Base-by-base conservation (phyloP, 1,140 invertebrate species). In the Protaetia brevitarsis region DNA sequence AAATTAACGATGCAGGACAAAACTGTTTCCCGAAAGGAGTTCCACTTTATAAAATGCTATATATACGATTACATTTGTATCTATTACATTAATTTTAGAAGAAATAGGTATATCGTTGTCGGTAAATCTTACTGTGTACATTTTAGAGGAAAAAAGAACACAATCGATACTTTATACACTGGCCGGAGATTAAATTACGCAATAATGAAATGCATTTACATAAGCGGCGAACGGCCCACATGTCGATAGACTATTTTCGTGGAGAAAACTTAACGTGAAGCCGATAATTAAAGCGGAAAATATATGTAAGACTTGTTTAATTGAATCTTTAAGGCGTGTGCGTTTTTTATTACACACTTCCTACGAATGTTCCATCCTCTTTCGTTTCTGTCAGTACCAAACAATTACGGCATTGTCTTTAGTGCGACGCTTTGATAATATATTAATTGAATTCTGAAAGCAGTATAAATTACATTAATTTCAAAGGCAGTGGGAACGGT, bases 151-250 rank as follows among this genome's bases (percentile, higher is more conserved):
- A 51, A 23, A 51, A 51, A 11, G 41, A 51, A 51, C 26, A 51
- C 41, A 51, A 51, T 51, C 41, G 19, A 51, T 51, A 51, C 41
- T 23, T 51, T 19, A 19, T 51, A 5, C 41, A 51, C 26, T 23
- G 16, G 26, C 41, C 5, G 26, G 8, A 19, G 41, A 51, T 51
- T 51, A 23, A 51, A 51, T 51, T 51, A 51, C 41, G 41, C 41
- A 51, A 51, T 51, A 51, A 51, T 51, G 41, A 51, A 51, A 51
- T 51, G 41, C 41, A 19, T 19, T 13, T 51, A 51, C 19, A 51
- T 51, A 16, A 10, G 26, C 19, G 26, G 41, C 21, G 7, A 23
- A 23, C 41, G 19, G 19, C 41, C 41, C 41, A 51, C 41, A 51
- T 51, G 41, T 23, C 3, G 41, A 51, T 51, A 26, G 41, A 23